A percentile compares a stretch with the other conserved stretches of the same genome.
phyloP scores from a whole-genome alignment of 2,113 vertebrate genomes.

The Pycnonotus jocosus region DNA sequence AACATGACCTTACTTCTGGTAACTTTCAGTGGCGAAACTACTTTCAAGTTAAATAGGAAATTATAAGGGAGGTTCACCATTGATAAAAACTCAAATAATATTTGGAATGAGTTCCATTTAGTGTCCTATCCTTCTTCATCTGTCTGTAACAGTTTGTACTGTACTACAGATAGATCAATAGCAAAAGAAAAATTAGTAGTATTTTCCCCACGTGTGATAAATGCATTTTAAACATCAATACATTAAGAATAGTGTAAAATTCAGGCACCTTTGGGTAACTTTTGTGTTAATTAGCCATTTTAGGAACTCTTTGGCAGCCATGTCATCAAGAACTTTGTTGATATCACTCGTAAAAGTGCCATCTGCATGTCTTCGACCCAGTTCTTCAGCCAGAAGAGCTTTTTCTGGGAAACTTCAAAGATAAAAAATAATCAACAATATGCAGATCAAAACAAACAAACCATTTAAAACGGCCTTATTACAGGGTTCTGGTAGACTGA shows the following conservation, averaged over 20 bases:
- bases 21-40: neutral
- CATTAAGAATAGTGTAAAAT: conserved; percentile 7
- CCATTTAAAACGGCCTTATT: neutral
- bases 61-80: neutral
- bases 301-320: conserved; percentile 92
- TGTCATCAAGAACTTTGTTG: conserved; percentile 89
- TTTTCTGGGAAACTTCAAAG: conserved; percentile 77
- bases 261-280: conserved; percentile 77
- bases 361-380: conserved; percentile 87
- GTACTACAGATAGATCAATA: neutral
- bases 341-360: conserved; percentile 96
- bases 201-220: conserved; percentile 53
- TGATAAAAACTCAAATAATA: neutral
- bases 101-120: neutral
- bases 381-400: conserved; percentile 61
- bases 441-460: neutral
- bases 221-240: neutral
- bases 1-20: neutral
- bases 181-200: neutral
- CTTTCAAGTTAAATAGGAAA: neutral
- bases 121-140: neutral
- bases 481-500: neutral
- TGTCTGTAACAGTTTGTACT: neutral
- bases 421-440: conserved; percentile 10
- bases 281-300: conserved; percentile 93